Evolutionary conservation across 2,888 invertebrate genomes (phyloP).

Genomic region (Spilarctia lutea): DNA sequence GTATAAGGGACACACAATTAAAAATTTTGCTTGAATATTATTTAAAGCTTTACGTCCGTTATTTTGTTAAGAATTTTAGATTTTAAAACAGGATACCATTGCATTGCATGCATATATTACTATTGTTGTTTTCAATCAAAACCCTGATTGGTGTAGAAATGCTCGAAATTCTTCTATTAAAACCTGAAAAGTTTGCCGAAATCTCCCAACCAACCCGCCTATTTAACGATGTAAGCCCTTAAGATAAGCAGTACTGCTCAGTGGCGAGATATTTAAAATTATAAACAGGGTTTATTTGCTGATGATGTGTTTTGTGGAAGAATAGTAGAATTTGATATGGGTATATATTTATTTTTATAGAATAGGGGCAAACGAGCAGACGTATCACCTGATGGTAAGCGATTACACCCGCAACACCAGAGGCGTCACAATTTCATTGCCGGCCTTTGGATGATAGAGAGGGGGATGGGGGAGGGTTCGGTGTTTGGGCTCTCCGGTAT

Average conservation of each 20-base stretch:
- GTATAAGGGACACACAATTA: not conserved
- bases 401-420: too few species aligned
- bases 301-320: not conserved
- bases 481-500: too few species aligned
- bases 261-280: not conserved
- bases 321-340: not conserved
- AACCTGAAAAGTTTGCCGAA: not conserved
- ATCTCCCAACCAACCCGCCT: not conserved
- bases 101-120: not conserved
- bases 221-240: not conserved
- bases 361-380: too few species aligned
- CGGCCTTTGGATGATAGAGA: too few species aligned
- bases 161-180: not conserved
- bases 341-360: too few species aligned
- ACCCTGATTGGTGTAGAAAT: not conserved
- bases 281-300: not conserved
- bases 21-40: not conserved
- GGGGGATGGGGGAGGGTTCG: too few species aligned
- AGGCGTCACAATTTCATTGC: too few species aligned
- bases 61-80: not conserved
- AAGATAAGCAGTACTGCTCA: not conserved
- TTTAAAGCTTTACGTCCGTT: not conserved
- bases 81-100: not conserved
- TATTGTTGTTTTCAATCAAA: not conserved
- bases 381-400: too few species aligned